Evolutionary conservation across 1,140 invertebrate species (phyloP), one percentile per base, ranked within the genome.

Genomic region (Frieseomelitta varia): DNA sequence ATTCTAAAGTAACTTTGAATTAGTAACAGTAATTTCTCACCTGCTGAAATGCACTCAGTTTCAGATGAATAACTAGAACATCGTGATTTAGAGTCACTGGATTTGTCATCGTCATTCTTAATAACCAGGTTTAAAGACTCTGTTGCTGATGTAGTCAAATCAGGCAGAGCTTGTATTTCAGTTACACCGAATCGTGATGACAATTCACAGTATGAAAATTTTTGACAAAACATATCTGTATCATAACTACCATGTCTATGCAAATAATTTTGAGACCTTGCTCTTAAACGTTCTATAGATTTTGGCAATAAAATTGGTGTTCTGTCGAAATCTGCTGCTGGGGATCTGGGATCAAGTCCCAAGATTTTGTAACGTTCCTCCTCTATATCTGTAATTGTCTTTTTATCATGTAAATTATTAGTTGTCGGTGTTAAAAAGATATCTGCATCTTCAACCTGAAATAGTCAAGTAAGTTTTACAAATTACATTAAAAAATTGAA

Each of bases 331-430:
- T 92, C 85, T 12, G 86, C 86, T 15, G 94, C 90, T 39, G 94
- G 94, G 24, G 94, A 94, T 85, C 94, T 90, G 19, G 94, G 94
- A 89, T 94, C 94, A 12, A 90, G 34, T 53, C 79, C 89, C 4
- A 90, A 71, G 14, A 81, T 73, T 11, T 84, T 80, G 2, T 85
- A 87, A 68, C 79, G 88, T 53, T 89, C 88, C 15, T 88, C 84
- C 15, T 88, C 75, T 39, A 89, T 72, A 3, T n/a, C n/a, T 11
- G 84, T 79, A 27, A 88, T 39, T 63, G n/a, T 19, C 21, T 82
- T 88, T 30, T 53, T 11, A 79, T 75, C 34, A n/a, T 77, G 86
- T 75, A 17, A 15, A 12, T 65, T 34, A 24, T 81, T 80, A 53
- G 24, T 8, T 85, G 72, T 81, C 55, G 79, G 74, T 76, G 78